phyloP scores from a whole-genome alignment of 2,888 invertebrate species.

The Gastracanthus pulcherrimus region DNA sequence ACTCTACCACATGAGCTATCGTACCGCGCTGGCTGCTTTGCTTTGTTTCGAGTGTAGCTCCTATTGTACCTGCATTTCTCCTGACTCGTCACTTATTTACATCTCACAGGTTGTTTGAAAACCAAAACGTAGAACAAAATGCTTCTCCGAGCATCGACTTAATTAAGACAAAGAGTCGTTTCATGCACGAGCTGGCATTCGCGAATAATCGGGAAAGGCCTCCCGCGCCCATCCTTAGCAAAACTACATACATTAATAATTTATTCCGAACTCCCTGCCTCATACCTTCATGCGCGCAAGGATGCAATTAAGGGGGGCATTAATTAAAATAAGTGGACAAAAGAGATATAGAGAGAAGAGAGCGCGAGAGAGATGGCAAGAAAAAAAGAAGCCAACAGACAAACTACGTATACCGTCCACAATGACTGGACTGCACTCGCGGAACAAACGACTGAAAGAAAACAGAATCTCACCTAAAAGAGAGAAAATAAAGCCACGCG shows the following conservation, averaged over 20 bases:
- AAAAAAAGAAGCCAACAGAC: not conserved
- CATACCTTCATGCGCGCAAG: conserved; percentile 29
- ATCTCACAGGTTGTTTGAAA: not conserved
- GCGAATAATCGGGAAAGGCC: conserved; percentile 40
- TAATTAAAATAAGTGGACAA: conserved; percentile 50
- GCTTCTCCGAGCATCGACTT: not conserved
- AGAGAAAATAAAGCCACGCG: conserved; percentile 35
- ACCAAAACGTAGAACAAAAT: not conserved
- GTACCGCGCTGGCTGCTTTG: too few species aligned
- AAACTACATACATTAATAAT: conserved; percentile 49
- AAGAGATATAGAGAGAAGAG: conserved; percentile 31
- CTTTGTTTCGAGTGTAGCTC: too few species aligned
- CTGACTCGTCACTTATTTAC: too few species aligned
- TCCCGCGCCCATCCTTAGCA: conserved; percentile 15
- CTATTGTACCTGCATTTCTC: too few species aligned
- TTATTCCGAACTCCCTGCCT: conserved; percentile 28
- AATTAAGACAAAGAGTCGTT: conserved; percentile 36
- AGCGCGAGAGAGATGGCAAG: conserved; percentile 27
- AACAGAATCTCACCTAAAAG: conserved; percentile 48
- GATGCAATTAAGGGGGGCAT: conserved; percentile 51
- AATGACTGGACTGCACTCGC: conserved; percentile 43
- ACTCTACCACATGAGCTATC: too few species aligned
- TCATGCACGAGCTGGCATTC: conserved; percentile 1
- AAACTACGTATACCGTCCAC: conserved; percentile 6
- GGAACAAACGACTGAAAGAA: conserved; percentile 17